Evolutionary conservation across 2,113 vertebrate genomes (phyloP), one percentile per base, ranked within the genome.

Genomic region (Ctenomys sociabilis): DNA sequence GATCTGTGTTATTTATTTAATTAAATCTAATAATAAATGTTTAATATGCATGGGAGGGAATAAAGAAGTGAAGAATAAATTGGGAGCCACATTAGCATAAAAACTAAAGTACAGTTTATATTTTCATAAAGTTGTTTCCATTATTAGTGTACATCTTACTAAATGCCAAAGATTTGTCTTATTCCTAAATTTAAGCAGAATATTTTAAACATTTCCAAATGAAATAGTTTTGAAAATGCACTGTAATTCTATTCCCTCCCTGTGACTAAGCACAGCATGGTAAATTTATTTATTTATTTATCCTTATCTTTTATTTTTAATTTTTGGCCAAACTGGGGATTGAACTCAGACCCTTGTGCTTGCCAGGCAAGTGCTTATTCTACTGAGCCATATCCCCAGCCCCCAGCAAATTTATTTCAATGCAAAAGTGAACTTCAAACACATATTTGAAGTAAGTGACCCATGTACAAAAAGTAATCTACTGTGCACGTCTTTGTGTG

Each of bases 161-260:
- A 92, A 83, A 75, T 64, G 37, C 11, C 40, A 84, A 93, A 72
- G 14, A 77, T 73, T 70, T 66, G 22, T 64, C n/a, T 78, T 63
- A 95, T 43, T 61, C 22, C 30, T 81, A 17, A 92, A n/a, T 54
- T 81, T 72, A 94, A 82, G 75, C 32, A 66, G 17, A 78, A 1
- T 45, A 83, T 84, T 96, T 90, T 68, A 85, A 68, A 30, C 12
- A 75, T 80, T 84, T 80, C 28, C 54, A 95, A 91, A 14, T 64
- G 32, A 90, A 90, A 81, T 21, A 77, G 26, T 68, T 89, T 94
- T 84, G 64, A 90, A 90, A 92, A 77, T 52, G 3, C 22, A 80
- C 52, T 30, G 43, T 1, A 84, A 32, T 68, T 85, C 49, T 94
- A 19, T 35, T 73, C 35, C 59, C 28, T 66, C 7, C 0, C 1